Percentiles rank a stretch among this genome's conserved stretches.
Conservation (phyloP, 2,797 vertebrate genomes). For the Naso thynnoides region DNA sequence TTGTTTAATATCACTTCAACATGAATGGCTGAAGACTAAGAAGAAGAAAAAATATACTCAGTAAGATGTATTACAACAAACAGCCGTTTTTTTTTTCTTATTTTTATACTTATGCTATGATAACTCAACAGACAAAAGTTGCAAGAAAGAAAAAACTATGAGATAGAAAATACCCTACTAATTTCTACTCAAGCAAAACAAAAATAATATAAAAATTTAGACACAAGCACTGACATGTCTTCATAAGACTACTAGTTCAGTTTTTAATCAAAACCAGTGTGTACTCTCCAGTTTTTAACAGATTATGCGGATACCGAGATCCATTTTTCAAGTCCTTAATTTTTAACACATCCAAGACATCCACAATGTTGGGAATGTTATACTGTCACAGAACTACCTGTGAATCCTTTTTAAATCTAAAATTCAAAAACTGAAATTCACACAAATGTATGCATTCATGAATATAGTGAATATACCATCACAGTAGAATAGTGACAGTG, state of each 20-base stretch:
- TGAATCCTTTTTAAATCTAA: neutral
- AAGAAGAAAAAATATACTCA: neutral
- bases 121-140: neutral
- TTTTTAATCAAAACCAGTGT: neutral
- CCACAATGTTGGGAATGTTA: neutral
- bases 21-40: neutral
- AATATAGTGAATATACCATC: neutral
- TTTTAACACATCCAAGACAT: neutral
- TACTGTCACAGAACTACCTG: neutral
- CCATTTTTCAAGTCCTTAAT: neutral
- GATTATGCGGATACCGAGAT: neutral
- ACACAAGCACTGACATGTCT: too few relatives aligned
- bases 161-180: neutral
- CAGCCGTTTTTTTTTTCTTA: accelerated
- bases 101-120: neutral
- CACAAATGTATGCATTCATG: neutral
- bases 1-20: neutral
- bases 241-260: neutral
- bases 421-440: neutral
- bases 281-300: neutral
- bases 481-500: neutral
- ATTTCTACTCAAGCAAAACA: neutral
- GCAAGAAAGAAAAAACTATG: too few relatives aligned
- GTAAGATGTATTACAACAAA: neutral
- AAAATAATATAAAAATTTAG: too few relatives aligned